Conservation (phyloP, 2,888 invertebrate genomes). For the Pyrrhosoma nymphula region DNA sequence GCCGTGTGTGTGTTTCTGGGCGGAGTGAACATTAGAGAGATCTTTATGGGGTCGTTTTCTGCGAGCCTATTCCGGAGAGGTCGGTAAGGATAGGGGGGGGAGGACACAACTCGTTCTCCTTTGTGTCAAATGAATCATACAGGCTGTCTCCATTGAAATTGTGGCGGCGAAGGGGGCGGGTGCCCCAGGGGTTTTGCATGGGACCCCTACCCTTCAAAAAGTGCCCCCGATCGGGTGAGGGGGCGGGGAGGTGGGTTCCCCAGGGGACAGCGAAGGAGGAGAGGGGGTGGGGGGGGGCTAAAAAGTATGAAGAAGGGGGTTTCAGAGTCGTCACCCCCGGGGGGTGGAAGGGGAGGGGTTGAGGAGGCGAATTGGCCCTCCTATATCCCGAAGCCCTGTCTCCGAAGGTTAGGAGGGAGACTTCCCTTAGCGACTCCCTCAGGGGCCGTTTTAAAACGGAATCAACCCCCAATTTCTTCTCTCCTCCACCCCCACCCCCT, state of each 20-base stretch:
- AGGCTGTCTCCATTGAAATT: constrained; percentile 50
- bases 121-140: constrained; percentile 62
- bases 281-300: not conserved
- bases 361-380: not conserved
- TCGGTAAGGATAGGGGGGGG: not conserved
- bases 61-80: not conserved
- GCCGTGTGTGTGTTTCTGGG: constrained; percentile 2
- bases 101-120: not conserved
- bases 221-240: not conserved
- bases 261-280: not conserved
- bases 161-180: not conserved
- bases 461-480: not conserved
- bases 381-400: not conserved
- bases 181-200: not conserved
- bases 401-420: not conserved
- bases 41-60: constrained; percentile 64
- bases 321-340: not conserved
- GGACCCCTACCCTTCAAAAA: not conserved
- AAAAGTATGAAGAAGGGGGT: constrained; percentile 7
- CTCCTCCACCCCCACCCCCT: not conserved
- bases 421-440: not conserved
- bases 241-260: not conserved
- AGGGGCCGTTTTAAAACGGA: constrained; percentile 58
- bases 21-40: constrained; percentile 53
- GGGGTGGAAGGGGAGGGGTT: not conserved